A percentile compares a stretch with the other conserved stretches of the same genome.
Conservation (phyloP, 2,888 invertebrate species). For the Euzophera pinguis region DNA sequence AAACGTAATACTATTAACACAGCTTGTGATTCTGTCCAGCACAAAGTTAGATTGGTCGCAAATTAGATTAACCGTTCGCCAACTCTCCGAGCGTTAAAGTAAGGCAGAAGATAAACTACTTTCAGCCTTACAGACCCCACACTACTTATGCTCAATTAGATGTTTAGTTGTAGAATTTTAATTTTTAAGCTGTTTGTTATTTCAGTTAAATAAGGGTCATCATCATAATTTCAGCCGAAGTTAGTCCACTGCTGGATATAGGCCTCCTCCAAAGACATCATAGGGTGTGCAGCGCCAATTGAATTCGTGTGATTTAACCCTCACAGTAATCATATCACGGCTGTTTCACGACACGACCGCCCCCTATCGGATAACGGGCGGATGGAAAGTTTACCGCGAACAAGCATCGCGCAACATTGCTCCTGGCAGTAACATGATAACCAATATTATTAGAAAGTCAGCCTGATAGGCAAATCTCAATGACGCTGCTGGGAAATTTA, state of each 20-base stretch:
- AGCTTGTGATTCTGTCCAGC: not conserved
- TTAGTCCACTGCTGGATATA: too few relatives aligned
- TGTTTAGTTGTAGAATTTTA: too few relatives aligned
- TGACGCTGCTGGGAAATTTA: not conserved
- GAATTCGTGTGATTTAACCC: too few relatives aligned
- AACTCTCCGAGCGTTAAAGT: not conserved
- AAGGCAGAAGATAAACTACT: not conserved
- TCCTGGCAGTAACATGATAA: conserved; percentile 5
- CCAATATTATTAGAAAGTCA: conserved; percentile 6
- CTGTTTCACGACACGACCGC: not conserved
- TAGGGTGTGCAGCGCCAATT: too few relatives aligned
- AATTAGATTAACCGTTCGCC: conserved; percentile 1
- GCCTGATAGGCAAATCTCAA: not conserved
- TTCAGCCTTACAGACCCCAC: too few relatives aligned
- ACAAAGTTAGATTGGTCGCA: not conserved
- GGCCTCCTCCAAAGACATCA: too few relatives aligned
- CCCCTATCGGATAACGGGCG: conserved; percentile 2
- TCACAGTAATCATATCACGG: not conserved
- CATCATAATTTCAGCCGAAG: too few relatives aligned
- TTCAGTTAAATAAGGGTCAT: too few relatives aligned
- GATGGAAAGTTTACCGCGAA: not conserved
- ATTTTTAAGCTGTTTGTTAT: too few relatives aligned
- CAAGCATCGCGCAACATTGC: not conserved
- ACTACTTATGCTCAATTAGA: too few relatives aligned
- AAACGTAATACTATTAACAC: not conserved